phyloP scores from a whole-genome alignment of 2,797 vertebrate genomes.

The Propithecus deckenii region DNA sequence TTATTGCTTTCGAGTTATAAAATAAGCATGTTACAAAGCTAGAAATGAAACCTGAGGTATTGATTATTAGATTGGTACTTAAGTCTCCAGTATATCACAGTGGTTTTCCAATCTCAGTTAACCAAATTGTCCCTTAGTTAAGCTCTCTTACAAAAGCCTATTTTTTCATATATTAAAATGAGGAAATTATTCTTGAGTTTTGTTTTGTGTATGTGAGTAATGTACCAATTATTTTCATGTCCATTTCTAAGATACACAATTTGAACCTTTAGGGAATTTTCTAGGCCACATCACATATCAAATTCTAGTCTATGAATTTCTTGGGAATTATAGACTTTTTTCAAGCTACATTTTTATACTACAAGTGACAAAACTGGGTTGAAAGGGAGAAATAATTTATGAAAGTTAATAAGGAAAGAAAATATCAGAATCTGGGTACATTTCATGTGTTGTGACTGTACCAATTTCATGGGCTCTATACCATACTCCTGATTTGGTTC shows the following conservation, averaged over 20 bases:
- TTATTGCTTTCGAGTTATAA: not conserved
- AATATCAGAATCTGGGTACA: not conserved
- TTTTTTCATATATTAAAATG: conserved; percentile 2
- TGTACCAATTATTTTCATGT: not conserved
- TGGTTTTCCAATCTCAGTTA: not conserved
- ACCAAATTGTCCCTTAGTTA: not conserved
- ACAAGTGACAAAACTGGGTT: not conserved
- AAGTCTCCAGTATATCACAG: not conserved
- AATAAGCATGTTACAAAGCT: not conserved
- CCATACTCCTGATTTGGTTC: not conserved
- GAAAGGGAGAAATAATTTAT: not conserved
- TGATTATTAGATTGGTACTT: not conserved
- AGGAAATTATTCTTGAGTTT: conserved; percentile 23
- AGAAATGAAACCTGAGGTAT: not conserved
- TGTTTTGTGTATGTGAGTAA: not conserved
- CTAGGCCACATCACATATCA: not conserved
- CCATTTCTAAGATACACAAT: not conserved
- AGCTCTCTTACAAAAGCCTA: not conserved
- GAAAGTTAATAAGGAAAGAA: not conserved
- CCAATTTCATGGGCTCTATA: not conserved
- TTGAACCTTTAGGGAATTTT: not conserved
- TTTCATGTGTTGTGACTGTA: not conserved
- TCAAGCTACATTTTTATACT: not conserved
- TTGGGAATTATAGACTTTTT: not conserved
- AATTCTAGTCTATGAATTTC: not conserved